phyloP scores from a whole-genome alignment of 2,797 vertebrate species.

The Myotis findleyi region DNA sequence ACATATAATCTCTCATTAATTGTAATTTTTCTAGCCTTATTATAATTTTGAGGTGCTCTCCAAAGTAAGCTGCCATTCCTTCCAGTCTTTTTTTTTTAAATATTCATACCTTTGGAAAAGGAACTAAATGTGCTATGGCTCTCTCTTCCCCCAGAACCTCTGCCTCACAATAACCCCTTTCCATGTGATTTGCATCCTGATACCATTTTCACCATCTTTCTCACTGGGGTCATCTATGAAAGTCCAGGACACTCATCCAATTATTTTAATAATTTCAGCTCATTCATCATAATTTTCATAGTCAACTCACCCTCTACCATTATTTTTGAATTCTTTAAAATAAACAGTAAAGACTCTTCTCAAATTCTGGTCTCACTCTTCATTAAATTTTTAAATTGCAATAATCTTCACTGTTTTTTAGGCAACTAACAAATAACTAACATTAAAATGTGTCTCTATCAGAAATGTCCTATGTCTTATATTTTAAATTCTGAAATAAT shows the following conservation, averaged over 20 bases:
- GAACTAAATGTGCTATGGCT: neutral
- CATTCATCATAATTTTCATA: neutral
- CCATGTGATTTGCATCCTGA: neutral
- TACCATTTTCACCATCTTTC: neutral
- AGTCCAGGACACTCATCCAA: neutral
- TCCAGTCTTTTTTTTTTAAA: neutral
- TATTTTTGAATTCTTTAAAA: neutral
- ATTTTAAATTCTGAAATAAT: neutral
- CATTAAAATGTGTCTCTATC: neutral
- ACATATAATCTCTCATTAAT: neutral
- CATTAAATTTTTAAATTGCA: neutral
- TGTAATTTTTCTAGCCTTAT: neutral
- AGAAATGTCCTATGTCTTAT: neutral
- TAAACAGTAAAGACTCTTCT: neutral
- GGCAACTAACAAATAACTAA: neutral
- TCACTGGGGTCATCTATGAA: neutral
- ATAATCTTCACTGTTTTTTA: neutral
- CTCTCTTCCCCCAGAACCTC: neutral
- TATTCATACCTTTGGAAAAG: neutral
- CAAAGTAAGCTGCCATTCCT: neutral
- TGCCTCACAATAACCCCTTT: accelerated
- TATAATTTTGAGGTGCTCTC: neutral
- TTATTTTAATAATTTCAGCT: neutral
- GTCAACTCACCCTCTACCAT: neutral
- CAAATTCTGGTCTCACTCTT: neutral